Base-by-base conservation (phyloP, 2,113 vertebrate species). In the Coregonus clupeaformis region DNA sequence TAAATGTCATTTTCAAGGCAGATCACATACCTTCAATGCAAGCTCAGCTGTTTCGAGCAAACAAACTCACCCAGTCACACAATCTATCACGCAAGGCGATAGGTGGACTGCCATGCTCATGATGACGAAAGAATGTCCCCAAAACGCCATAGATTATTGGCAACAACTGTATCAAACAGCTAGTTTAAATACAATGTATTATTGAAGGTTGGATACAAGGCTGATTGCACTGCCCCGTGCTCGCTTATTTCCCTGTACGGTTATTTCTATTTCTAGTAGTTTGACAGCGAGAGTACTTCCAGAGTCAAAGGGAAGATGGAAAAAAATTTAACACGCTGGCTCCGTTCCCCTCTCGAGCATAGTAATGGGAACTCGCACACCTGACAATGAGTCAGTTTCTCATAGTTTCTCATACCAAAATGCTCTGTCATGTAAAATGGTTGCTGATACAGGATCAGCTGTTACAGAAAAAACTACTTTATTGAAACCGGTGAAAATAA, bases 31-130 rank as follows among this genome's bases (percentile, higher is more conserved):
- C 47, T 42, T 11, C 2, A 42, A 52, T 24, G 59, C n/a, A n/a
- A 24, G 7, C 6, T 62, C 22, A 62, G 59, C 59, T 22, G 22
- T 62, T 62, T 62, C 18, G 1, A 7, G 52, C 62, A 69, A 73
- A 74, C 45, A 45, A 68, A 84, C 88, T 88, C 71, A 89, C 87
- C 88, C 88, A 2, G 87, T 89, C 63, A 87, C 88, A 57, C 82
- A 88, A 75, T 89, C 88, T 45, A 87, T 84, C 42, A 89, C 88
- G 75, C 88, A 89, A 22, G 87, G 82, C 73, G 88, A 87, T 73
- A 86, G 79, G 12, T 68, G 80, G 36, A 72, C 82, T 75, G 84
- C 84, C 88, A 89, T 90, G 67, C 63, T 73, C 68, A 70, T 30
- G 59, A 29, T 60, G 65, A 69, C 62, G 49, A 60, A 27, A 42